Conservation (phyloP, 2,113 vertebrate species). For the Misgurnus mizolepis region DNA sequence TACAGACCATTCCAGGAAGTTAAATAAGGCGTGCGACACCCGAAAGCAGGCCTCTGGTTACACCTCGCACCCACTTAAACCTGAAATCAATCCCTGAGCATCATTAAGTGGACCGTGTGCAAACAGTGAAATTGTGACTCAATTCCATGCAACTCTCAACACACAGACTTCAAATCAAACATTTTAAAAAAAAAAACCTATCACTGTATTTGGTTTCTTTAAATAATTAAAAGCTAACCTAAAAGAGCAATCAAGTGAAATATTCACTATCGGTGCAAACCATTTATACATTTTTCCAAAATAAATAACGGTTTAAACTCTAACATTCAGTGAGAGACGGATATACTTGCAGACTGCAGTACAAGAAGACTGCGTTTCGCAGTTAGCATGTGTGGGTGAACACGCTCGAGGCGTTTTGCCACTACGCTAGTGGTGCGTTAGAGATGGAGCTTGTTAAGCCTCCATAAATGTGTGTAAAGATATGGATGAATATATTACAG, state of each 20-base stretch:
- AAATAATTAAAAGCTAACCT: not conserved
- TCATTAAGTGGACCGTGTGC: not conserved
- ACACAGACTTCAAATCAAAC: slow-evolving; percentile 2
- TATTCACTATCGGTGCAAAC: not conserved
- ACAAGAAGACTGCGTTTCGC: slow-evolving; percentile 77
- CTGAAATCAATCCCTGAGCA: not conserved
- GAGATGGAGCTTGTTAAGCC: slow-evolving; percentile 90
- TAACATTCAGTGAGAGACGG: slow-evolving; percentile 24
- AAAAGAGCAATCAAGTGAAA: not conserved
- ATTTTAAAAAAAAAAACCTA: not conserved
- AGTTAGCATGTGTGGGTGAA: slow-evolving; percentile 91
- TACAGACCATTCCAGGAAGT: slow-evolving; percentile 14
- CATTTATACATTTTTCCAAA: slow-evolving; percentile 9
- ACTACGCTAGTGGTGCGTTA: slow-evolving; percentile 86
- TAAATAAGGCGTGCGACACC: not conserved
- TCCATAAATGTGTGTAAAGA: slow-evolving; percentile 83
- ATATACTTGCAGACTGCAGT: slow-evolving; percentile 31
- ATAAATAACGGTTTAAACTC: slow-evolving; percentile 16
- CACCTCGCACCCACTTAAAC: not conserved
- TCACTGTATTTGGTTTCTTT: not conserved
- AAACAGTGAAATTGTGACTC: not conserved
- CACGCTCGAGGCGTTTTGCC: slow-evolving; percentile 80
- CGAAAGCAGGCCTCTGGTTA: not conserved
- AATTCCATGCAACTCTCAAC: not conserved
- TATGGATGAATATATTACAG: slow-evolving; percentile 86